Base-by-base conservation (phyloP, 2,888 invertebrate species). In the Ophonus ardosiacus region DNA sequence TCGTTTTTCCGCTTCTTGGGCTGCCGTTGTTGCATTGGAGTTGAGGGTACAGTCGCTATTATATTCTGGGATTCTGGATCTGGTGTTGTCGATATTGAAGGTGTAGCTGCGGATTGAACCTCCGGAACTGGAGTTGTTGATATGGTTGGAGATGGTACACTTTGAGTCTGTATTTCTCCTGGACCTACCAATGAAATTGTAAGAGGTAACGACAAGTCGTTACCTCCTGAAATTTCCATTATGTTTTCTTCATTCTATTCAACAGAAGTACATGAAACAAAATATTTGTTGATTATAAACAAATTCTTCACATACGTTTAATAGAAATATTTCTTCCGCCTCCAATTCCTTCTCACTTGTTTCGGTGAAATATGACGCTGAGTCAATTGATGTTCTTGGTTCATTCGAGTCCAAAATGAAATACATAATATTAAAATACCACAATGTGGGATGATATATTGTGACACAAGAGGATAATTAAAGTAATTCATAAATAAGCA, bases 371-470 rank as follows among this genome's bases (percentile, higher is more conserved):
- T 17, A n/a, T 38, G n/a, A 74, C n/a, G 40, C 40, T 13, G 78
- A 78, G 51, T 78, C 78, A 56, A 78, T 10, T 7, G 51, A 43
- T 7, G 4, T 15, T 8, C 78, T 43, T 24, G 51, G 15, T 78
- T 78, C 78, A 51, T 51, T 78, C 8, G 51, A 56, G n/a, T 78
- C 56, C 21, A 78, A 78, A 17, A 78, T 24, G 18, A 51, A 78
- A 51, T 18, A 40, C 15, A 51, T 10, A 43, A 78, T 78, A 51
- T 51, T 13, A 56, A 17, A 78, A 78, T 78, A 51, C 17, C 56
- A 78, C 18, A 78, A 24, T 17, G 78, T 78, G 7, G 56, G 78
- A 13, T 18, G 13, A 56, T 78, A n/a, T n/a, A n/a, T n/a, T n/a
- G n/a, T n/a, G n/a, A n/a, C n/a, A n/a, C n/a, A n/a, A n/a, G n/a